These are phyloP conservation scores for Volucella inflata DNA, from an alignment of 2,888 invertebrate species.

Conservation along the genomic window DNA sequence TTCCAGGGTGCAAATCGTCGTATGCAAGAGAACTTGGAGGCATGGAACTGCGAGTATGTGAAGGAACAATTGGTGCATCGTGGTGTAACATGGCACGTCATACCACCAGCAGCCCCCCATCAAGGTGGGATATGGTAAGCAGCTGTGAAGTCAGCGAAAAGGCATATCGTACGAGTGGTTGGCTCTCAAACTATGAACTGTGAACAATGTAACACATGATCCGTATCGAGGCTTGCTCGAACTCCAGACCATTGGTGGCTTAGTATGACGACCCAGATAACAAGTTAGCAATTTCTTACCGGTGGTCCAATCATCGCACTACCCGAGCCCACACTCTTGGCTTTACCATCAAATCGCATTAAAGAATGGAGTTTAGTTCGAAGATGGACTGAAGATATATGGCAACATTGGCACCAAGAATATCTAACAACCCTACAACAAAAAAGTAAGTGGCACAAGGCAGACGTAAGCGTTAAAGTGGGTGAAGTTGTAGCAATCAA, in stretches of 20 bases:
- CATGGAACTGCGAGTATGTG: slow-evolving; percentile 24
- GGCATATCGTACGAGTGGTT: slow-evolving; percentile 17
- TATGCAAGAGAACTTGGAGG: background rate
- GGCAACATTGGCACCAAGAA: slow-evolving; percentile 50
- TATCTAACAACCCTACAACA: slow-evolving; percentile 29
- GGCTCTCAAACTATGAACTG: slow-evolving; percentile 32
- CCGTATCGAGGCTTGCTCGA: slow-evolving; percentile 41
- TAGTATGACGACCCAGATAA: slow-evolving; percentile 15
- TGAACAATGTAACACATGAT: slow-evolving; percentile 36
- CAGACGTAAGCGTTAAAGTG: slow-evolving; percentile 28
- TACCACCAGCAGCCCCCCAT: slow-evolving; percentile 30
- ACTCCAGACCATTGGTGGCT: slow-evolving; percentile 28
- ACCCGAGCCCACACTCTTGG: slow-evolving; percentile 9
- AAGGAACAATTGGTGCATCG: slow-evolving; percentile 27
- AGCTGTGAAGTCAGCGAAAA: slow-evolving; percentile 1
- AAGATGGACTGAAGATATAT: slow-evolving; percentile 43
- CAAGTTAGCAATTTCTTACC: slow-evolving; percentile 18
- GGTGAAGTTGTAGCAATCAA: slow-evolving; percentile 77
- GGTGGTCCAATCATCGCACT: slow-evolving; percentile 37
- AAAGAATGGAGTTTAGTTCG: slow-evolving; percentile 29
- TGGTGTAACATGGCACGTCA: slow-evolving; percentile 34
- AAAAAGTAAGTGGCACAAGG: slow-evolving; percentile 36
- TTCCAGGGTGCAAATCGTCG: slow-evolving; percentile 13
- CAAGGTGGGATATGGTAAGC: slow-evolving; percentile 19
- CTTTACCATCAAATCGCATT: slow-evolving; percentile 14